A percentile compares a stretch with the other conserved stretches of the same genome.
Conservation (phyloP, 2,888 invertebrate species). For the Willowsia nigromaculata region DNA sequence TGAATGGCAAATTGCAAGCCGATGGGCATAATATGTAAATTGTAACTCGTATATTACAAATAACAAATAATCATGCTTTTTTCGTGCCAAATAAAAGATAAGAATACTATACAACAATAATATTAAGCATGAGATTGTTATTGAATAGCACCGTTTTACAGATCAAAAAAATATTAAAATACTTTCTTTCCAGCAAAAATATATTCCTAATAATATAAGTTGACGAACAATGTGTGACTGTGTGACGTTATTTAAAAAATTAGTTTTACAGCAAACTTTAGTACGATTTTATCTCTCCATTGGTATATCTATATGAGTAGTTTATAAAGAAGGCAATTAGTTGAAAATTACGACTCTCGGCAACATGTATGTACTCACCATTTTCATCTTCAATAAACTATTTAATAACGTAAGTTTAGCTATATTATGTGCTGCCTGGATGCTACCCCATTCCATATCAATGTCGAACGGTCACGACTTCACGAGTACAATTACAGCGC, state of each 20-base stretch:
- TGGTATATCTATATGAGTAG: not conserved
- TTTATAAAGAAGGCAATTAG: conserved; percentile 62
- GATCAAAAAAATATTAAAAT: conserved; percentile 41
- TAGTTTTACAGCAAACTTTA: not conserved
- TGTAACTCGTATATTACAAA: no score
- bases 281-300: not conserved
- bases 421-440: not conserved
- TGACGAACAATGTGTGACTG: conserved; percentile 9
- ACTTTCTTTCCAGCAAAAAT: conserved; percentile 40
- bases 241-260: conserved; percentile 7
- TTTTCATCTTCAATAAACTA: not conserved
- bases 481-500: not conserved
- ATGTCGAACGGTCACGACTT: not conserved
- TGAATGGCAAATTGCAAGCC: no score
- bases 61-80: not conserved
- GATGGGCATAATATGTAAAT: no score
- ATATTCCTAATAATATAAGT: conserved; percentile 24
- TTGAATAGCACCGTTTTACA: conserved; percentile 27
- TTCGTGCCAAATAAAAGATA: not conserved
- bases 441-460: not conserved
- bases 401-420: no score
- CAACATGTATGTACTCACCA: conserved; percentile 12
- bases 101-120: not conserved
- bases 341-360: conserved; percentile 32
- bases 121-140: conserved; percentile 14